Evolutionary conservation across 2,797 vertebrate species (phyloP).

Genomic region (Acanthurus leucopareius): DNA sequence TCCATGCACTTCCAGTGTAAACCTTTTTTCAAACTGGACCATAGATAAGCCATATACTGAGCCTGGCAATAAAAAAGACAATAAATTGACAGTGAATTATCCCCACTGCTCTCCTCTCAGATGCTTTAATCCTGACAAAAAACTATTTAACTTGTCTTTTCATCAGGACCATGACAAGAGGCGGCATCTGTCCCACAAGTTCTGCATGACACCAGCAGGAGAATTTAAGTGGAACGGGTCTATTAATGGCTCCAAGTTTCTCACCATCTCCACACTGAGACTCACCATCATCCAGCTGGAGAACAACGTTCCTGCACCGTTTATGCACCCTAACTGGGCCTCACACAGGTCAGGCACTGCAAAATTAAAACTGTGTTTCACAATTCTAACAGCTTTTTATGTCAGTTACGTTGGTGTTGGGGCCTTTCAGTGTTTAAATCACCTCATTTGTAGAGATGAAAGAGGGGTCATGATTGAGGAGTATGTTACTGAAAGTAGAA

Average conservation of each 20-base stretch:
- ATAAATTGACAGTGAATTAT: neutral
- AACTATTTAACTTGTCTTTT: slow-evolving; percentile 37
- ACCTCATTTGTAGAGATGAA: neutral
- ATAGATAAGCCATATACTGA: neutral
- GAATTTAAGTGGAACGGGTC: slow-evolving; percentile 99
- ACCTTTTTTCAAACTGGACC: neutral
- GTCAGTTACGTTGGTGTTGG: neutral
- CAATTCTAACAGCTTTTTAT: neutral
- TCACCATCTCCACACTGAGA: slow-evolving; percentile 96
- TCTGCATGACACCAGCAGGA: slow-evolving; percentile 96
- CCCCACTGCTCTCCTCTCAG: neutral
- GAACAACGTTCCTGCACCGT: slow-evolving; percentile 97
- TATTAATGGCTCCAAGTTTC: slow-evolving; percentile 94
- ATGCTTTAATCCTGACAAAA: neutral
- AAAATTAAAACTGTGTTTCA: neutral
- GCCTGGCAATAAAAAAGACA: neutral
- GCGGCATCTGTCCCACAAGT: slow-evolving; percentile 96
- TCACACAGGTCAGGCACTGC: slow-evolving; percentile 89
- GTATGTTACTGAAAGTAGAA: slow-evolving; percentile 7
- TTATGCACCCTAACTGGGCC: slow-evolving; percentile 99
- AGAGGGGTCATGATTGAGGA: neutral
- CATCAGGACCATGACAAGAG: slow-evolving; percentile 96
- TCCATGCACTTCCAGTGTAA: neutral
- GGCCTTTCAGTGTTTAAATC: neutral
- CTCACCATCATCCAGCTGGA: slow-evolving; percentile 98